Base-by-base conservation (phyloP, 2,113 vertebrate species). In the Hiodon tergisus region DNA sequence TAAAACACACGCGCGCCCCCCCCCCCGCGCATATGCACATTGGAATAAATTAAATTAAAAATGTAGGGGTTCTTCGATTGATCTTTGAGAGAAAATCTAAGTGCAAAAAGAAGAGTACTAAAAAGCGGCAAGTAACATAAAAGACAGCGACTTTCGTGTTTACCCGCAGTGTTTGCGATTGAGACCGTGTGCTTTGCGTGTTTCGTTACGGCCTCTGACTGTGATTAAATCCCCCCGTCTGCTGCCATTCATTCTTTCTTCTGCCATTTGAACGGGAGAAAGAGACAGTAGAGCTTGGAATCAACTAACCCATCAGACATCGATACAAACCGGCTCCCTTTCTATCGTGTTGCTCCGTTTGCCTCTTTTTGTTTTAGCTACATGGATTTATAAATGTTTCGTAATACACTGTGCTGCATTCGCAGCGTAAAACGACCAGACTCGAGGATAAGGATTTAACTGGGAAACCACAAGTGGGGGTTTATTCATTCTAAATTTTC, bases 351-450 rank as follows among this genome's bases (percentile, higher is more conserved):
- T 55, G 14, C 53, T 7, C 52, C 4, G 8, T 31, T 57, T 11
- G 51, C 10, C 31, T 4, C 46, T 31, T 7, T 62, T 62, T 66
- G 5, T 61, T 59, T 65, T 65, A 65, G 72, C 65, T 75, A 55
- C 73, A 67, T 10, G 73, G 73, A 75, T 75, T 68, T 75, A 75
- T 75, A 58, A 67, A 75, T 75, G 63, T 59, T 67, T 58, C 63
- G 31, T 67, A 6, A 75, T 14, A 53, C 53, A 47, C 73, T 7
- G 73, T 59, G 73, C 63, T 75, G 73, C 73, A 67, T 57, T 16
- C 8, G 73, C 65, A 58, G 73, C 73, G 31, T 14, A 31, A 50
- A 48, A 58, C 16, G 16, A 13, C 67, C 31, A 48, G 62, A 53
- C 6, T 13, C 63, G 14, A 58, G 61, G 52, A 14, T 50, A 59